A percentile compares a stretch with the other conserved stretches of the same genome.
phyloP scores from a whole-genome alignment of 2,888 invertebrate genomes.

The Agapetus fuscipes region DNA sequence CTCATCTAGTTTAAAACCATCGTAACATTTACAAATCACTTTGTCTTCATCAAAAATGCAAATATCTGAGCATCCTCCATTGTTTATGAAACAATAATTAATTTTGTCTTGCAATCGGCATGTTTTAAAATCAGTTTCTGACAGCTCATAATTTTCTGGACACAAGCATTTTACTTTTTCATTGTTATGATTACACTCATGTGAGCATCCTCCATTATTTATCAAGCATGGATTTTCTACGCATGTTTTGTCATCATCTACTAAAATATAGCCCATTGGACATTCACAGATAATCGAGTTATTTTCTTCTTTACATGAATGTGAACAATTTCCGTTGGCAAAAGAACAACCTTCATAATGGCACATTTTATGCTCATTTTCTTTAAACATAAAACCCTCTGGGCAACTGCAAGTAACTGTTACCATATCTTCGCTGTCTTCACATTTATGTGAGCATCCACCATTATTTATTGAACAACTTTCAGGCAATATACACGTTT shows the following conservation, averaged over 20 bases:
- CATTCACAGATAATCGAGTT: constrained; percentile 29
- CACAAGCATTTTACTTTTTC: no score
- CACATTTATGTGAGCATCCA: constrained; percentile 31
- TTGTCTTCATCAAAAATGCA: constrained; percentile 33
- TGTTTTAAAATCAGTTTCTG: no score
- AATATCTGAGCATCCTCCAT: constrained; percentile 36
- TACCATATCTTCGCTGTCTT: constrained; percentile 31
- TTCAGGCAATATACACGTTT: constrained; percentile 42
- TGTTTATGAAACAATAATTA: constrained; percentile 27
- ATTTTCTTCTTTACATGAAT: constrained; percentile 27
- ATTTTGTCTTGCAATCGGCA: no score
- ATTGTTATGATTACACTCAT: constrained; percentile 29
- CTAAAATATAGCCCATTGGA: constrained; percentile 32
- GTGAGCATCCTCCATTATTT: constrained; percentile 35
- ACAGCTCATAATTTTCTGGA: no score
- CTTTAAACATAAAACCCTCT: not conserved
- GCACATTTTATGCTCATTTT: constrained; percentile 14
- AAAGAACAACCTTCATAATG: not conserved
- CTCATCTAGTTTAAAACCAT: constrained; percentile 3
- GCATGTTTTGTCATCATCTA: constrained; percentile 22
- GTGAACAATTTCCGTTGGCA: constrained; percentile 45
- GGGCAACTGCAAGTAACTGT: not conserved
- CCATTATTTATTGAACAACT: constrained; percentile 40
- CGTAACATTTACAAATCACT: constrained; percentile 28
- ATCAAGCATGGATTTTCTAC: constrained; percentile 24